phyloP scores from a whole-genome alignment of 2,888 invertebrate genomes.

The Ommatoiulus sabulosus region DNA sequence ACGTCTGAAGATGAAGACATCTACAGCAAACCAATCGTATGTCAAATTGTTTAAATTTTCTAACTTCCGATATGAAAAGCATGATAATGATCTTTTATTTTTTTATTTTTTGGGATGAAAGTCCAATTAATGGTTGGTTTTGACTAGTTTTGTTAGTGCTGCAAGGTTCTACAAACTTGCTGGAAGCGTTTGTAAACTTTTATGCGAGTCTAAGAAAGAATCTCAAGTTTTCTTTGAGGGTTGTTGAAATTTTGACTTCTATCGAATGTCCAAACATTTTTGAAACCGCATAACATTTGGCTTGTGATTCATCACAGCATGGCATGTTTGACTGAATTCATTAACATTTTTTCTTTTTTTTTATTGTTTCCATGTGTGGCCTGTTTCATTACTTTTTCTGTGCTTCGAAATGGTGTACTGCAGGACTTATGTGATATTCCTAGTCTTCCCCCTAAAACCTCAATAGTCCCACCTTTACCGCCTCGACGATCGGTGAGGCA shows the following conservation, averaged over 20 bases:
- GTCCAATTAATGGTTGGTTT: neutral
- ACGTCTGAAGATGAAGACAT: conserved; percentile 74
- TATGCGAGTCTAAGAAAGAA: neutral
- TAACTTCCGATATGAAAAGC: neutral
- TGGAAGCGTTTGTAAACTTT: neutral
- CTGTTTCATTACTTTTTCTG: conserved; percentile 47
- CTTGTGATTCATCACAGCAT: conserved; percentile 23
- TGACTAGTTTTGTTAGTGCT: neutral
- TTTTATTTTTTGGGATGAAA: neutral
- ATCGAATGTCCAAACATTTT: neutral
- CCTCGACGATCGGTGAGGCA: conserved; percentile 53
- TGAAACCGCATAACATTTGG: neutral
- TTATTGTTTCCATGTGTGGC: conserved; percentile 52
- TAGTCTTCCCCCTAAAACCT: conserved; percentile 54
- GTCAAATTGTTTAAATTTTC: neutral
- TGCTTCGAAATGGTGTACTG: conserved; percentile 15
- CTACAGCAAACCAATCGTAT: conserved; percentile 78
- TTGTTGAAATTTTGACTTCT: neutral
- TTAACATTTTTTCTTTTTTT: conserved; percentile 50
- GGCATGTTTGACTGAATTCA: neutral
- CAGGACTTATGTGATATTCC: conserved; percentile 53
- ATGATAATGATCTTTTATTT: neutral
- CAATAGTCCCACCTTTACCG: conserved; percentile 55
- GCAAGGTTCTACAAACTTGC: neutral
- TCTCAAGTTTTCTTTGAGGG: neutral